Evolutionary conservation across 1,140 invertebrate genomes (phyloP).

Genomic region (Trichomalopsis sarcophagae): DNA sequence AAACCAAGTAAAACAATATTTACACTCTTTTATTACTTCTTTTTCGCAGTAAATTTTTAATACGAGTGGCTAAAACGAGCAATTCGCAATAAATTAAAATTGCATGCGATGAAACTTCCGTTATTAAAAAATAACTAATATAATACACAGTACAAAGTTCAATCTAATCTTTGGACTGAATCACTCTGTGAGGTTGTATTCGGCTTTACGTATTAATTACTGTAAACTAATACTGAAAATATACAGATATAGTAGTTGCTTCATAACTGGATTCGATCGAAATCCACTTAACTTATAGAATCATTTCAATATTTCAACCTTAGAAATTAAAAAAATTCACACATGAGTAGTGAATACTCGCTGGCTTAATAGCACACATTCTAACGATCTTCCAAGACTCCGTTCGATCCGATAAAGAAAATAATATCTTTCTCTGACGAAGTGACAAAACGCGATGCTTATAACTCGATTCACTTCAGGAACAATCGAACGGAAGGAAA

Average conservation of each 20-base stretch:
- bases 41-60: not conserved
- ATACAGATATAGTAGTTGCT: not conserved
- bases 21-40: not conserved
- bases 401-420: too few species aligned
- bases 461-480: too few species aligned
- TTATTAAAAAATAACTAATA: not conserved
- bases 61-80: not conserved
- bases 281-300: not conserved
- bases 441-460: too few species aligned
- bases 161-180: not conserved
- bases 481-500: too few species aligned
- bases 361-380: too few species aligned
- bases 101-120: not conserved
- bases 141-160: not conserved
- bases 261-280: not conserved
- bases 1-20: not conserved
- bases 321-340: too few species aligned
- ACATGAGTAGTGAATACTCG: too few species aligned
- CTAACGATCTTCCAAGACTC: too few species aligned
- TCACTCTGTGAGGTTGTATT: not conserved
- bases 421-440: too few species aligned
- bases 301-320: too few species aligned
- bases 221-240: slow-evolving; percentile 5
- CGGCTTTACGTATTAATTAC: slow-evolving; percentile 4
- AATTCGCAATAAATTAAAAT: not conserved